Evolutionary conservation across 1,140 invertebrate species (phyloP).

Genomic region (Caenorhabditis brenneri): DNA sequence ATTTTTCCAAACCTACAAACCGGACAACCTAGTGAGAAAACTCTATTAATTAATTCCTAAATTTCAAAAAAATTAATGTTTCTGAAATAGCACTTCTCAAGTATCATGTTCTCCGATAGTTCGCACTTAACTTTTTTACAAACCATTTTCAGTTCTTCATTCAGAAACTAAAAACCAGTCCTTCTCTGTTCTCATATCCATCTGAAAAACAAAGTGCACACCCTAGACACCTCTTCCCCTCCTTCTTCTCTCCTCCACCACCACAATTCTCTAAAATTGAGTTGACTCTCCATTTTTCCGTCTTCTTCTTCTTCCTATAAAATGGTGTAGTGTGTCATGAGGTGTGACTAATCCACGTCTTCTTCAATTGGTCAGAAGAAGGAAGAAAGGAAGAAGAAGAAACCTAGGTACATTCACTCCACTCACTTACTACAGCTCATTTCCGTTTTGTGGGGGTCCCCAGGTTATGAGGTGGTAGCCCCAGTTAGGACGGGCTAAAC

Average conservation of each 20-base stretch:
- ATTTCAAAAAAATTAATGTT: too few species aligned
- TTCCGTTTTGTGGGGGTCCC: not conserved
- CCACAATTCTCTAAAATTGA: not conserved
- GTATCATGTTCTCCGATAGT: too few species aligned
- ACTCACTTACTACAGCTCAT: not conserved
- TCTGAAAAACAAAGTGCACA: not conserved
- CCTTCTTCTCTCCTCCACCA: not conserved
- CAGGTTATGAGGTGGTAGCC: too few species aligned
- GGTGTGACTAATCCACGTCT: conserved; percentile 25
- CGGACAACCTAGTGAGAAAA: too few species aligned
- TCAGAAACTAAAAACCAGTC: not conserved
- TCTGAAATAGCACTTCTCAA: too few species aligned
- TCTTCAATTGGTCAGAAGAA: conserved; percentile 32
- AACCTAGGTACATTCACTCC: not conserved
- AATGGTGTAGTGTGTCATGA: conserved; percentile 11
- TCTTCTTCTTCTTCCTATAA: not conserved
- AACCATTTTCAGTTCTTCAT: not conserved
- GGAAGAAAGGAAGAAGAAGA: not conserved
- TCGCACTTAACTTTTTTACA: not conserved
- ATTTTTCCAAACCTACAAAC: too few species aligned
- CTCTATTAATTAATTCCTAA: too few species aligned
- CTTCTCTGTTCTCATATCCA: too few species aligned
- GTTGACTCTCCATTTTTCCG: not conserved
- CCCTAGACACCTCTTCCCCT: not conserved
- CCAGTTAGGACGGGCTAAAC: too few species aligned